Evolutionary conservation across 1,140 invertebrate species (phyloP).

Genomic region (Bombus vancouverensis): DNA sequence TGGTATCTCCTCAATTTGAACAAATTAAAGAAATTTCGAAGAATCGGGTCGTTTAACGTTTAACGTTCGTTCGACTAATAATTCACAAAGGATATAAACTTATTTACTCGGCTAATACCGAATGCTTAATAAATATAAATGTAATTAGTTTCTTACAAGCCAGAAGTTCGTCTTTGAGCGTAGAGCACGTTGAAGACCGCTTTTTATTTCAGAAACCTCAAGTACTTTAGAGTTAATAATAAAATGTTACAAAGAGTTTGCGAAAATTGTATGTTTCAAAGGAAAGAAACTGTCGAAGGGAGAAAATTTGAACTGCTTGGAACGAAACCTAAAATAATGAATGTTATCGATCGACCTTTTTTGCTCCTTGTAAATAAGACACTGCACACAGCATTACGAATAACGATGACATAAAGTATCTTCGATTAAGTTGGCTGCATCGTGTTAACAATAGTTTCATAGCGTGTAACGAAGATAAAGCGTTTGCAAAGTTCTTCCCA

Average conservation of each 20-base stretch:
- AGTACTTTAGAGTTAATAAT: not conserved
- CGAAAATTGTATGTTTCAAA: not conserved
- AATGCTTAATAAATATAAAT: not conserved
- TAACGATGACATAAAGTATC: no score
- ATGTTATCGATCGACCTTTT: not conserved
- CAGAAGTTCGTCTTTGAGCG: not conserved
- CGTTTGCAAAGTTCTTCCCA: no score
- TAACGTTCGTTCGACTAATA: no score
- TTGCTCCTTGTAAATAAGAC: not conserved
- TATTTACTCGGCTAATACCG: not conserved
- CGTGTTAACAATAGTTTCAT: no score
- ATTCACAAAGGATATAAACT: not conserved
- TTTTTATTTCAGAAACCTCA: not conserved
- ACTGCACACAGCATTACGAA: no score
- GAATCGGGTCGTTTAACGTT: not conserved
- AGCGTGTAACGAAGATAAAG: no score
- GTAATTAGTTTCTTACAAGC: not conserved
- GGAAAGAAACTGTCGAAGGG: not conserved
- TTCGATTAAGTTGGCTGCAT: no score
- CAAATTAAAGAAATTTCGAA: not conserved
- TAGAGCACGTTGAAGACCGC: not conserved
- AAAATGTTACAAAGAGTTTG: not conserved
- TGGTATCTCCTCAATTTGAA: not conserved
- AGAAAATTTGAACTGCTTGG: not conserved
- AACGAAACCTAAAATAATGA: not conserved